phyloP scores from a whole-genome alignment of 2,113 vertebrate genomes.

The Origma solitaria region DNA sequence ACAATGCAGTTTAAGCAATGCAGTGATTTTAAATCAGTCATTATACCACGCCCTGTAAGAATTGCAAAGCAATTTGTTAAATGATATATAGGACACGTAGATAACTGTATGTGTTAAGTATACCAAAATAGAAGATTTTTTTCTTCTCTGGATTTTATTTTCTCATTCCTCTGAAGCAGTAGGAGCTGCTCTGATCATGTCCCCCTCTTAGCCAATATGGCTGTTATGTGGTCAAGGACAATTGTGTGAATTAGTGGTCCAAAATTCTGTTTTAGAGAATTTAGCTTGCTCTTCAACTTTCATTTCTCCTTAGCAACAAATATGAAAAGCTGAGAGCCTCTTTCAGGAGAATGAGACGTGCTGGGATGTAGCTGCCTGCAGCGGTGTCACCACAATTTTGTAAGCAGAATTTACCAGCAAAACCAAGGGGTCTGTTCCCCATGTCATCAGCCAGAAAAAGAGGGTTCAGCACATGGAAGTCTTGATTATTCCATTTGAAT shows the following conservation, averaged over 20 bases:
- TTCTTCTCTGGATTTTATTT: not conserved
- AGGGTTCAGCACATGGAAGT: not conserved
- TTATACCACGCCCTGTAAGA: constrained; percentile 74
- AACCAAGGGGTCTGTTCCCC: not conserved
- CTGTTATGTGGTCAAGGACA: not conserved
- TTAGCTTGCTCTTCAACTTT: not conserved
- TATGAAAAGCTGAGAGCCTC: not conserved
- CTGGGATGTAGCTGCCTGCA: not conserved
- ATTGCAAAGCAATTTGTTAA: constrained; percentile 76
- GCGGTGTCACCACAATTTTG: not conserved
- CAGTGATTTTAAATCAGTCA: constrained; percentile 82
- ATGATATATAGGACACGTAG: constrained; percentile 67
- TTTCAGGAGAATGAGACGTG: not conserved
- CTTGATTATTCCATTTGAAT: not conserved
- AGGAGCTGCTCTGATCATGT: not conserved
- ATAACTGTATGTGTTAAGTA: constrained; percentile 62
- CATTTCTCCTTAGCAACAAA: not conserved
- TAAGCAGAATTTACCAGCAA: not conserved
- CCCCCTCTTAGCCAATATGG: not conserved
- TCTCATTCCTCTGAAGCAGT: not conserved
- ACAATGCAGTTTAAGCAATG: constrained; percentile 81
- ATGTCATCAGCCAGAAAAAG: not conserved
- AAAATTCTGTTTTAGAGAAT: not conserved
- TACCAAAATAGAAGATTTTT: constrained; percentile 54
- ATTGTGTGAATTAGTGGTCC: not conserved